A percentile compares a stretch with the other conserved stretches of the same genome.
These are phyloP conservation scores for Fragum whitleyi DNA, from an alignment of 2,888 invertebrate genomes.

Conservation along the genomic window DNA sequence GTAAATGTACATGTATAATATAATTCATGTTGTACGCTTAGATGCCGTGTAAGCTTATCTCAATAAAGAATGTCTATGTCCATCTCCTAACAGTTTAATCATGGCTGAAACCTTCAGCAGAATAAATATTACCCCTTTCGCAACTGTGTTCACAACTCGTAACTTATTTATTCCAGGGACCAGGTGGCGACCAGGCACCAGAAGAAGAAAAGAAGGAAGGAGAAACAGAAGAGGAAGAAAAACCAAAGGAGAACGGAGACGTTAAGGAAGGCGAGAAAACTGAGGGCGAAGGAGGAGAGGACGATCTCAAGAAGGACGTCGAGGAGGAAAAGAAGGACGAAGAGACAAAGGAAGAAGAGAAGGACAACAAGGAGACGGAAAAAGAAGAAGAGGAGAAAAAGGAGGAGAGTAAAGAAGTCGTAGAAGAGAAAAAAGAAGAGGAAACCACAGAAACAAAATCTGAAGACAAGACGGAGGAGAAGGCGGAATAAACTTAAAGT, in stretches of 20 bases:
- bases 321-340: slow-evolving; percentile 62
- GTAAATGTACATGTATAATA: no score
- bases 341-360: slow-evolving; percentile 52
- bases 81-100: no score
- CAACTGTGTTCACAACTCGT: no score
- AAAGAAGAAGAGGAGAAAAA: slow-evolving; percentile 60
- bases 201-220: slow-evolving; percentile 61
- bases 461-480: slow-evolving; percentile 38
- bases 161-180: no score
- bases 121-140: no score
- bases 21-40: no score
- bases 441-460: slow-evolving; percentile 39
- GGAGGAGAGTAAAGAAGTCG: slow-evolving; percentile 48
- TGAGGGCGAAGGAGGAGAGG: slow-evolving; percentile 57
- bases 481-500: slow-evolving; percentile 50
- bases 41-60: no score
- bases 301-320: slow-evolving; percentile 59
- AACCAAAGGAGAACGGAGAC: slow-evolving; percentile 66
- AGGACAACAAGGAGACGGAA: slow-evolving; percentile 61
- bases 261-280: slow-evolving; percentile 67
- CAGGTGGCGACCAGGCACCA: slow-evolving; percentile 33
- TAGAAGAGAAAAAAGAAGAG: slow-evolving; percentile 58
- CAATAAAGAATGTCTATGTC: no score
- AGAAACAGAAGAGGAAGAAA: slow-evolving; percentile 55
- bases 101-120: no score